These are phyloP conservation scores for Rhaphigaster nebulosa DNA, from an alignment of 2,888 invertebrate genomes.

Conservation along the genomic window DNA sequence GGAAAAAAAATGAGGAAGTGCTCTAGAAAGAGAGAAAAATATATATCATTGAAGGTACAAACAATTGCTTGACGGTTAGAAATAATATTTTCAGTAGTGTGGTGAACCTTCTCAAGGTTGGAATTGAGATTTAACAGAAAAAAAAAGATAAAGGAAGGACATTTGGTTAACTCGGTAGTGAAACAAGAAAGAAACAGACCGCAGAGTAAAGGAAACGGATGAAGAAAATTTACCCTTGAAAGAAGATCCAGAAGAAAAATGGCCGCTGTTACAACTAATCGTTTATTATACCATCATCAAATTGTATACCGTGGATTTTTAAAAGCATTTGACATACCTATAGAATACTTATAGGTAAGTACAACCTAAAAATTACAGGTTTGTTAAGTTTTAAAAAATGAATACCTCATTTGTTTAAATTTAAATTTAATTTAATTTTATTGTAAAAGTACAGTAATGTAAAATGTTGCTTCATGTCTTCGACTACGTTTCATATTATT, in stretches of 20 bases:
- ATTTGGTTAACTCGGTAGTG: neutral
- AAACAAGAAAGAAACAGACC: neutral
- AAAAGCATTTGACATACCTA: too few relatives aligned
- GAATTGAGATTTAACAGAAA: neutral
- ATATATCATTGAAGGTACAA: neutral
- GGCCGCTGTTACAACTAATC: neutral
- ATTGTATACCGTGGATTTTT: too few relatives aligned
- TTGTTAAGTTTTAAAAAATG: too few relatives aligned
- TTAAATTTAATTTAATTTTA: too few relatives aligned
- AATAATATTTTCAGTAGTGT: slow-evolving; percentile 10
- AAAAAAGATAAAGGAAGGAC: neutral
- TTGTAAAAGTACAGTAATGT: too few relatives aligned
- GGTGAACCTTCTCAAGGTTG: neutral
- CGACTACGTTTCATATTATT: too few relatives aligned
- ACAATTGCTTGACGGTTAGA: neutral
- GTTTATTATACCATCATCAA: too few relatives aligned
- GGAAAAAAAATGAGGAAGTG: neutral
- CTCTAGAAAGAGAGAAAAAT: neutral
- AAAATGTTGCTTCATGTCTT: too few relatives aligned
- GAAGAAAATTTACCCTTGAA: neutral
- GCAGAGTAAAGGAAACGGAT: slow-evolving; percentile 23
- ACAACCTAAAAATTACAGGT: too few relatives aligned
- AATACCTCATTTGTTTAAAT: too few relatives aligned
- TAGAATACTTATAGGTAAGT: too few relatives aligned
- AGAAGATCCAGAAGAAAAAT: neutral